phyloP scores from a whole-genome alignment of 2,888 invertebrate species.

The Atherix ibis region DNA sequence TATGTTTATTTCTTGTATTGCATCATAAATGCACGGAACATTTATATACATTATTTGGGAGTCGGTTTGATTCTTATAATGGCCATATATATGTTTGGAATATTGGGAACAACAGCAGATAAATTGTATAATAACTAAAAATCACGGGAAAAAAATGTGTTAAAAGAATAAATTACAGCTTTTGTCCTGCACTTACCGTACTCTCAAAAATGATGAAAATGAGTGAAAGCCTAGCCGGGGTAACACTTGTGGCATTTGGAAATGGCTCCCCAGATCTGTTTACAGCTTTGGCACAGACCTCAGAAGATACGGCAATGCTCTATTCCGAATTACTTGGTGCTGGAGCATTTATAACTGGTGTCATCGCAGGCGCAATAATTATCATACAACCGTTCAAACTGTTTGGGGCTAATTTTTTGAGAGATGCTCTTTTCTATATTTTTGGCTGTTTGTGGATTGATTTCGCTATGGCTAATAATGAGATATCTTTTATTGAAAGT shows the following conservation, averaged over 20 bases:
- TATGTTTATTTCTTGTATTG: conserved; percentile 31
- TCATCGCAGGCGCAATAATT: conserved; percentile 42
- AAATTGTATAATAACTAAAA: conserved; percentile 35
- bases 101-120: conserved; percentile 39
- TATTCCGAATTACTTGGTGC: conserved; percentile 37
- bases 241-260: conserved; percentile 53
- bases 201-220: conserved; percentile 33
- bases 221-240: conserved; percentile 43
- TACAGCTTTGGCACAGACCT: conserved; percentile 37
- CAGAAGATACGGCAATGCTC: conserved; percentile 28
- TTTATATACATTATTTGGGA: conserved; percentile 10
- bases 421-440: conserved; percentile 19
- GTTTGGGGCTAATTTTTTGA: conserved; percentile 12
- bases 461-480: conserved; percentile 13
- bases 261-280: conserved; percentile 57
- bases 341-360: conserved; percentile 42
- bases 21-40: conserved; percentile 15
- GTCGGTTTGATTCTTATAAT: conserved; percentile 12
- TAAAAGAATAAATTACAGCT: conserved; percentile 23
- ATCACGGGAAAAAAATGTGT: conserved; percentile 2
- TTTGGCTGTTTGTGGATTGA: conserved; percentile 15
- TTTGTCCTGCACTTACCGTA: conserved; percentile 38
- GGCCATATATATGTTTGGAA: conserved; percentile 34
- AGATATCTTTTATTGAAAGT: conserved; percentile 9
- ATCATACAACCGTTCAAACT: conserved; percentile 37